These are phyloP conservation scores for Macaria notata DNA, from an alignment of 2,888 invertebrate genomes.

Conservation along the genomic window DNA sequence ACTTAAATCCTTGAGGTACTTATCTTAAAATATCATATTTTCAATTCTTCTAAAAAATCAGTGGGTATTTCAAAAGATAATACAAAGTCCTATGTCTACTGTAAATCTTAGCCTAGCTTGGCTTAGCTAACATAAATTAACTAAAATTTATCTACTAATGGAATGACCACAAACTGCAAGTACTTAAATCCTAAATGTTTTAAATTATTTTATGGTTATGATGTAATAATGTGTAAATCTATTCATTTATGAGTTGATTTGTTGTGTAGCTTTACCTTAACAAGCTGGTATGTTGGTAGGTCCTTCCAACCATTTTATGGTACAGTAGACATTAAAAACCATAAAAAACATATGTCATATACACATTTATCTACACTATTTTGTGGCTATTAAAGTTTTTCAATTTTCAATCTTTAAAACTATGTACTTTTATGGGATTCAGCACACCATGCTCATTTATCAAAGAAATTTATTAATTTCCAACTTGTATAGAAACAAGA, in stretches of 20 bases:
- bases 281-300: conserved; percentile 85
- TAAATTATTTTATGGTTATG: background rate
- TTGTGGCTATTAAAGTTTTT: conserved; percentile 12
- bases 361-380: conserved; percentile 69
- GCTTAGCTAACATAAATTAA: too few species aligned
- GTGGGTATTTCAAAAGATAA: too few species aligned
- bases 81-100: too few species aligned
- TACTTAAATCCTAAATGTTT: too few species aligned
- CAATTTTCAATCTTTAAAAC: background rate
- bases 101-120: too few species aligned
- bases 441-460: conserved; percentile 3
- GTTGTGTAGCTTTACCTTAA: conserved; percentile 82
- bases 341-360: conserved; percentile 81
- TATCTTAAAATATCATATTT: too few species aligned
- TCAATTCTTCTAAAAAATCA: too few species aligned
- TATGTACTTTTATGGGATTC: background rate
- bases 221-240: conserved; percentile 70
- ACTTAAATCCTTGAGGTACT: too few species aligned
- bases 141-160: too few species aligned
- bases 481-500: background rate
- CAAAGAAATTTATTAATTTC: too few species aligned
- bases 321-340: conserved; percentile 79
- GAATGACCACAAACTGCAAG: too few species aligned
- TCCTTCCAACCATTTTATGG: conserved; percentile 83
- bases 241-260: conserved; percentile 60